A percentile compares a stretch with the other conserved stretches of the same genome.
Conservation (phyloP, 2,113 vertebrate species). For the Setophaga coronata region DNA sequence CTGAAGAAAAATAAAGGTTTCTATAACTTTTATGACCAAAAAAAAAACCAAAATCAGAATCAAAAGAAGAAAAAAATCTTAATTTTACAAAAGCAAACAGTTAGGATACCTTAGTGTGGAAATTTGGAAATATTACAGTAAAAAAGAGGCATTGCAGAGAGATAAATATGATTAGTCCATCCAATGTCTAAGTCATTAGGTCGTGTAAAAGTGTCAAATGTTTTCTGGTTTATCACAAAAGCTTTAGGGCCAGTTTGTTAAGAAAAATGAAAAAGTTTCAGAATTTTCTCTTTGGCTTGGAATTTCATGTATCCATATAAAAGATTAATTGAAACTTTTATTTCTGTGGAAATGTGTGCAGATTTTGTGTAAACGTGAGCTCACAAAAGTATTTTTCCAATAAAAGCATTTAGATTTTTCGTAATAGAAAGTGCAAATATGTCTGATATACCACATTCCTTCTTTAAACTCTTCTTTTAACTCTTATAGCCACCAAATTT, state of each 20-base stretch:
- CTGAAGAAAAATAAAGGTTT: not conserved
- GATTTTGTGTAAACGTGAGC: not conserved
- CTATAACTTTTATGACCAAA: not conserved
- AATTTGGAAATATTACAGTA: not conserved
- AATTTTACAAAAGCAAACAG: fast-evolving
- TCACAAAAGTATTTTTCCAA: not conserved
- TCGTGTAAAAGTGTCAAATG: not conserved
- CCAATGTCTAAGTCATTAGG: not conserved
- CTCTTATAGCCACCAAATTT: not conserved
- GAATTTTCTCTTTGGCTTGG: not conserved
- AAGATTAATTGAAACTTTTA: not conserved
- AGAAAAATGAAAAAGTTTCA: not conserved
- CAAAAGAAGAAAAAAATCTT: not conserved
- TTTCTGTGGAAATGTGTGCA: not conserved
- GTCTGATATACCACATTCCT: not conserved
- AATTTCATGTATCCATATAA: not conserved
- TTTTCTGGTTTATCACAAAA: not conserved
- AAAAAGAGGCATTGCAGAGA: not conserved
- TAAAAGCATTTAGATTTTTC: fast-evolving
- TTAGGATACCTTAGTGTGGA: not conserved
- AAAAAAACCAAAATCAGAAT: not conserved
- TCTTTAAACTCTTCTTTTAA: not conserved
- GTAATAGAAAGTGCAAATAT: not conserved
- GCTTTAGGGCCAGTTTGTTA: fast-evolving
- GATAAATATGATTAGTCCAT: not conserved